Evolutionary conservation across 2,888 invertebrate species (phyloP).

Genomic region (Seira sanloemensis): DNA sequence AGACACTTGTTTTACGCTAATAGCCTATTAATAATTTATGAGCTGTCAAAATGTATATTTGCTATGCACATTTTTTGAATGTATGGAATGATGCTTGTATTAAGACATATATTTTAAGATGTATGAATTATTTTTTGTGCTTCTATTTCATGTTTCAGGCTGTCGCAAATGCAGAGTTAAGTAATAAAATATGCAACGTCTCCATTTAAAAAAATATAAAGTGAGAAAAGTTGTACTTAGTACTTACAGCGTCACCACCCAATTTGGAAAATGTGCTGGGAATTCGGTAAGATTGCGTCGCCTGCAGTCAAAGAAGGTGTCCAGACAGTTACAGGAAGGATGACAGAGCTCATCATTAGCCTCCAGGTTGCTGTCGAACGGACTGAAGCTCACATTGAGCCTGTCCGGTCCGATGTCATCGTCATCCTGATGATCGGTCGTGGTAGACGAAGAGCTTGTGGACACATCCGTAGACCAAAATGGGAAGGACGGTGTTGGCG

Average conservation of each 20-base stretch:
- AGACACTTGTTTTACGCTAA: neutral
- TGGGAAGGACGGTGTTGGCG: slow-evolving; percentile 55
- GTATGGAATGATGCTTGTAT: too few relatives aligned
- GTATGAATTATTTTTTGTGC: too few relatives aligned
- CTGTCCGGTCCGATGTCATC: neutral
- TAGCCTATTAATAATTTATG: neutral
- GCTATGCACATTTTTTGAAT: too few relatives aligned
- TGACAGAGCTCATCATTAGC: slow-evolving; percentile 67
- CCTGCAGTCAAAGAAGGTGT: slow-evolving; percentile 86
- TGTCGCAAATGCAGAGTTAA: too few relatives aligned
- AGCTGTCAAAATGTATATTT: too few relatives aligned
- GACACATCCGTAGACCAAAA: slow-evolving; percentile 37
- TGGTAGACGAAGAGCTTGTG: slow-evolving; percentile 19
- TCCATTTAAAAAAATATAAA: neutral
- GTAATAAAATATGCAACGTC: too few relatives aligned
- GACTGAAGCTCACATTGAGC: slow-evolving; percentile 43
- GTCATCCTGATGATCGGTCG: slow-evolving; percentile 18
- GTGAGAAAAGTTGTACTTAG: slow-evolving; percentile 13
- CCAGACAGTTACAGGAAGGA: slow-evolving; percentile 82
- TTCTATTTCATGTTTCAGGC: too few relatives aligned
- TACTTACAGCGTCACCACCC: slow-evolving; percentile 86
- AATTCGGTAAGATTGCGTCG: slow-evolving; percentile 83
- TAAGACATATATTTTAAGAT: too few relatives aligned
- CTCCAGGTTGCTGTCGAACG: slow-evolving; percentile 16
- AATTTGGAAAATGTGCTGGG: slow-evolving; percentile 84